Conservation (phyloP, 2,888 invertebrate species). For the Chloromyia formosa region DNA sequence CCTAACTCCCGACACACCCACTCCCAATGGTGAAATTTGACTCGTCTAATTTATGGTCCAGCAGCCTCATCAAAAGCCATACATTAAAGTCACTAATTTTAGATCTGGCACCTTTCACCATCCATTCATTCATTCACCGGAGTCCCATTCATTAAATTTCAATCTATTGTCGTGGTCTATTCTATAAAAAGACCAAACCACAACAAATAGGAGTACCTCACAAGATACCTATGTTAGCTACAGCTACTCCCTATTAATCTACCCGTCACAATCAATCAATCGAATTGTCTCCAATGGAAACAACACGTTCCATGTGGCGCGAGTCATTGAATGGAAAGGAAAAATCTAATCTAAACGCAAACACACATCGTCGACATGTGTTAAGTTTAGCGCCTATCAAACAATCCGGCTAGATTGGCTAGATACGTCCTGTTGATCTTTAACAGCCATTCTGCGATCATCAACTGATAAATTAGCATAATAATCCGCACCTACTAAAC, state of each 20-base stretch:
- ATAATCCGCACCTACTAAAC: slow-evolving; percentile 38
- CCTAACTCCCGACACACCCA: no score
- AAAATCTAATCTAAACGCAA: background rate
- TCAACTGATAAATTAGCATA: slow-evolving; percentile 41
- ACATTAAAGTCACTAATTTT: no score
- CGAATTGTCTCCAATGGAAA: slow-evolving; percentile 15
- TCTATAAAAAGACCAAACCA: background rate
- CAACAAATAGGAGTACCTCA: slow-evolving; percentile 1
- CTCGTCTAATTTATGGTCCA: no score
- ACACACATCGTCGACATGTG: slow-evolving; percentile 25
- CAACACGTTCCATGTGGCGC: background rate
- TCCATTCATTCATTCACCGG: background rate
- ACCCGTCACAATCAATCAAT: slow-evolving; percentile 32
- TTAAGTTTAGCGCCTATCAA: slow-evolving; percentile 30
- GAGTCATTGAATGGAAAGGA: background rate
- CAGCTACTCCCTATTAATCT: slow-evolving; percentile 9
- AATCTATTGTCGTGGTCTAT: background rate
- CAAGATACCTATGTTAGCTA: background rate
- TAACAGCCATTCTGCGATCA: slow-evolving; percentile 16
- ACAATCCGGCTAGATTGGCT: slow-evolving; percentile 8
- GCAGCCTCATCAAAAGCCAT: no score
- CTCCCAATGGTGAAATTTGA: no score
- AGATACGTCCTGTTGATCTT: background rate
- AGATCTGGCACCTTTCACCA: no score
- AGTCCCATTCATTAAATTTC: background rate